Base-by-base conservation (phyloP, 1,140 invertebrate genomes). In the Eurosta solidaginis region DNA sequence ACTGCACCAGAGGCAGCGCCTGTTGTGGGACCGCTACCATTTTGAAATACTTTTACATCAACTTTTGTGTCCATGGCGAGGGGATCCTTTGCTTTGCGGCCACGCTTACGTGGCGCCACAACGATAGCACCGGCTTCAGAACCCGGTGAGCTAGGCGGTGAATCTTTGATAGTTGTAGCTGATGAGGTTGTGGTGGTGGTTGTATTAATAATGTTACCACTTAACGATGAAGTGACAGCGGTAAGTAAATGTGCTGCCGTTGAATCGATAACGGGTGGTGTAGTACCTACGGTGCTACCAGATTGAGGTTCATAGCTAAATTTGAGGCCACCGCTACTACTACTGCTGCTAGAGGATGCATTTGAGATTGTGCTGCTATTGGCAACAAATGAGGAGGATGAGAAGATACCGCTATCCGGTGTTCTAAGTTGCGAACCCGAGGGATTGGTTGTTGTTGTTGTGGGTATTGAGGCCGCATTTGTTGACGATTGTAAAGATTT, bases 91-190 rank as follows among this genome's bases (percentile, higher is more conserved):
- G 85, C 82, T 59, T 87, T 87, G 29, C 85, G 85, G 25, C 85
- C 85, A 45, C 91, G 88, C 83, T 91, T 90, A 82, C 90, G 87
- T 78, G 88, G 82, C 80, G 81, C 81, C 85, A 84, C 77, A 88
- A 82, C 77, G 83, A 83, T 78, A 75, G 83, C 81, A 83, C 86
- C 82, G 42, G 84, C 81, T 86, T 92, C 92, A 0, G 92, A 92
- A 63, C 91, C 91, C 0, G 92, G 92, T 77, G 92, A 92, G 81
- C 92, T 92, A 1, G 92, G 92, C 3, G 92, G 92, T 1, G 92
- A 93, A 45, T 88, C 86, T 81, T 88, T 88, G n/a, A 88, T 83
- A 33, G 83, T 78, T 22, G 83, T 82, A 3, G 81, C 81, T 1
- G 82, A 80, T 42, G 83, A 40, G 80, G 83, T 83, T 40, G 80